phyloP scores from a whole-genome alignment of 2,888 invertebrate genomes.

The Spilosoma lubricipeda region DNA sequence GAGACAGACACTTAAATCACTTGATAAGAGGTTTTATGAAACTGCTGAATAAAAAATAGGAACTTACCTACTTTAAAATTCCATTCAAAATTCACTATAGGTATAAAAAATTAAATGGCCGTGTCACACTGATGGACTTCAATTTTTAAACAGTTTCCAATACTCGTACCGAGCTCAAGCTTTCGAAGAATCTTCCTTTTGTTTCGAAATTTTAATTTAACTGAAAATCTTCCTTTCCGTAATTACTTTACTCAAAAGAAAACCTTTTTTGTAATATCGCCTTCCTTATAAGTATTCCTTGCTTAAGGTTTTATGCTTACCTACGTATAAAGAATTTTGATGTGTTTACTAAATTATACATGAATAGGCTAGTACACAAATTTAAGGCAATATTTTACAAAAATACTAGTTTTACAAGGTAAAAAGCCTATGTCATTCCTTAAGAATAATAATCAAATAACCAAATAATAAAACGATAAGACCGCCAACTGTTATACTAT shows the following conservation, averaged over 20 bases:
- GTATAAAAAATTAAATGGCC: conserved; percentile 48
- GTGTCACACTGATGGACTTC: conserved; percentile 62
- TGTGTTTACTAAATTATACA: neutral
- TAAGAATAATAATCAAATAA: too few species aligned
- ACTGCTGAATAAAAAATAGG: neutral
- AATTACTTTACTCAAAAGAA: conserved; percentile 6
- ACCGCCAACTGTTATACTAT: too few species aligned
- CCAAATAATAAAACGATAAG: too few species aligned
- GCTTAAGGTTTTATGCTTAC: neutral
- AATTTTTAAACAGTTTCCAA: conserved; percentile 62
- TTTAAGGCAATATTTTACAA: neutral
- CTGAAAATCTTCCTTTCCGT: neutral
- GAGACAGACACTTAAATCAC: neutral
- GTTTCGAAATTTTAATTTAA: conserved; percentile 48
- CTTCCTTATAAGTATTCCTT: neutral
- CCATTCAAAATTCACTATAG: conserved; percentile 15
- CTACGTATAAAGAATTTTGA: neutral
- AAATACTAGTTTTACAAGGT: too few species aligned
- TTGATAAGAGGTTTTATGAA: neutral
- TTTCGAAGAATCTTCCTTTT: conserved; percentile 46
- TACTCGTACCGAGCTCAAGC: conserved; percentile 56
- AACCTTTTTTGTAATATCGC: neutral
- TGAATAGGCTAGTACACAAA: neutral
- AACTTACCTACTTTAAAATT: conserved; percentile 13
- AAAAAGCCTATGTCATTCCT: too few species aligned